Base-by-base conservation (phyloP, 2,797 vertebrate species). In the Typhlichthys eigenmanni region DNA sequence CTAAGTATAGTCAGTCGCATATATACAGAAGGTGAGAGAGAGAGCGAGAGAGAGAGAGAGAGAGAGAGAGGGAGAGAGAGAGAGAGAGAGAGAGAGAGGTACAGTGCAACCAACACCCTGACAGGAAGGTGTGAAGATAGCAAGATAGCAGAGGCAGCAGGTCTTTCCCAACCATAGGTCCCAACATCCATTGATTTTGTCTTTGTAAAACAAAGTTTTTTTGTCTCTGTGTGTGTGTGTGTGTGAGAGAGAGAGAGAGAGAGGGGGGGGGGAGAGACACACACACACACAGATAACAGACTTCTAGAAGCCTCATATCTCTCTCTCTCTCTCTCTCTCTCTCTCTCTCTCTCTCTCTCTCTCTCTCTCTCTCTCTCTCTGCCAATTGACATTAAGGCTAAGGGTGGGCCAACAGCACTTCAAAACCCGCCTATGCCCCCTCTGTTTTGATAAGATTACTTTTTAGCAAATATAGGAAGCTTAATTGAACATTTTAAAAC, bases 331-430 rank as follows among this genome's bases (percentile, higher is more conserved):
- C 24, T 24, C 24, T 24, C 24, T 24, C 24, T 24, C 24, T 24
- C 24, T 24, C 24, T 24, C 24, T 24, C 24, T 24, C 24, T 24
- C 24, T 24, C 24, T 24, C 24, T 29, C 24, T 12, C 52, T 1
- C 76, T 78, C 68, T 78, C 81, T 80, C 72, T 46, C 76, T 12
- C 64, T 58, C 67, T 61, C 67, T 58, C 69, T 73, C 63, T 19
- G 68, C 57, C 7, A 75, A 66, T 79, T 2, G 29, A 80, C 74
- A 75, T 79, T 47, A 1, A 69, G 51, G 2, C 82, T 47, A 1
- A 69, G 51, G 2, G 52, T 70, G 78, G 66, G 69, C 70, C 38
- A 51, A 4, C 68, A 64, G 64, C 74, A 70, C 71, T 55, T 55
- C 50, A 48, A 16, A 52, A 60, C 55, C 0, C 54, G 63, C 62